Evolutionary conservation across 2,797 vertebrate species (phyloP), one percentile per base, ranked within the genome.

Genomic region (Leptatherina wallacei): DNA sequence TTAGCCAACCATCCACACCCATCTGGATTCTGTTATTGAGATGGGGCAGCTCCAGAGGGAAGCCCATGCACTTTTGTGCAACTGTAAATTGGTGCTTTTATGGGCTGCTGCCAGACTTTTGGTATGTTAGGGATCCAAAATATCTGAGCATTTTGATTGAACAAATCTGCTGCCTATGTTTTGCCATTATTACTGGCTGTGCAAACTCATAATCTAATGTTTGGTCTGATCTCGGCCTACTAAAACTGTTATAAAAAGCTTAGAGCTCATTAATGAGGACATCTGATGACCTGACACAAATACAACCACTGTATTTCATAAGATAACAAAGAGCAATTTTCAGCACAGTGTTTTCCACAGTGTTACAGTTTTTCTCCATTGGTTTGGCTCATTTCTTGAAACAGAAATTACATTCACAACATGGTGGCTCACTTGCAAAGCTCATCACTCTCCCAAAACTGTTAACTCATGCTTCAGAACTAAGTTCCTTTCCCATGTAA

Each of bases 1-100:
- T 79, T 32, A 85, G 69, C 59, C 74, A 77, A 62, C 65, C 63
- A 20, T 73, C 61, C 56, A 58, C 47, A 73, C 42, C 77, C 75
- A 80, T 84, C 47, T 78, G 69, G 72, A 64, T 69, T 66, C 52
- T 69, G 3, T 81, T 63, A 75, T 29, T 65, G 57, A 80, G 68
- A 74, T 67, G 27, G 20, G 58, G 42, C 56, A 44, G 24, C 65
- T 69, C 6, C 35, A 55, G 36, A 68, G 52, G 20, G 49, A 51
- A 47, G 60, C 54, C 68, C 47, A 42, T 55, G 22, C 27, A 30
- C 55, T 67, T 40, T 40, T 61, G 22, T 54, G 5, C 9, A 33
- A 62, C 56, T 29, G 36, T 56, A 58, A 60, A 42, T 54, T 51
- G 35, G 40, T 56, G 30, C 65, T 66, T 58, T 57, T 52, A 32